Base-by-base conservation (phyloP, 1,140 invertebrate genomes). In the Papilio glaucus region DNA sequence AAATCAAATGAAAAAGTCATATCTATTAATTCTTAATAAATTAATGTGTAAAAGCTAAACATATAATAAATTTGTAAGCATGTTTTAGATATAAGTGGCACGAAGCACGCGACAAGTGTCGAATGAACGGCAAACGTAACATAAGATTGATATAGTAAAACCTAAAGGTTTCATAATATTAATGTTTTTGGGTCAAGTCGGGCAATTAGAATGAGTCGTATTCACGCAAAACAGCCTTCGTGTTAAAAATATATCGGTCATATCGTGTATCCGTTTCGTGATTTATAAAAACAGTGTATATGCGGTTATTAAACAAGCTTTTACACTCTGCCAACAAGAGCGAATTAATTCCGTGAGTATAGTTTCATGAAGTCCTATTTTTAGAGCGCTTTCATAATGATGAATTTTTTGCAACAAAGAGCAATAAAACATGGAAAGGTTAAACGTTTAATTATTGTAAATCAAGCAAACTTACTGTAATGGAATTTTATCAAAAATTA, bases 171-270 rank as follows among this genome's bases (percentile, higher is more conserved):
- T 69, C 42, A 41, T 69, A 69, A 69, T 45, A 24, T 53, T 37
- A 49, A 69, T 38, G 67, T 69, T 69, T 49, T 49, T 69, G 26
- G 67, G 42, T 69, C 67, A 69, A 38, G 42, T 69, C 42, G 41
- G 37, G 67, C 45, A 69, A 69, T 69, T 69, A 69, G 42, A 69
- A 29, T 33, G 42, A 49, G 42, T 26, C 67, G 67, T 49, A 49
- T 69, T 69, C 67, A 69, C 67, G 67, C 67, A 69, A 69, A 69
- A 69, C 45, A 53, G 42, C 67, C 67, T 69, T 69, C 67, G 67
- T 69, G 67, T 69, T 69, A 69, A 69, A 62, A 69, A 45, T 33
- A 69, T 69, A 69, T 69, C 67, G 41, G 67, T 69, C 67, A 37
- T 49, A 42, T 69, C 67, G 67, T 69, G 67, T 69, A 69, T 69